These are phyloP conservation scores for Alectoris magna DNA, from an alignment of 2,797 vertebrate genomes.

Conservation along the genomic window DNA sequence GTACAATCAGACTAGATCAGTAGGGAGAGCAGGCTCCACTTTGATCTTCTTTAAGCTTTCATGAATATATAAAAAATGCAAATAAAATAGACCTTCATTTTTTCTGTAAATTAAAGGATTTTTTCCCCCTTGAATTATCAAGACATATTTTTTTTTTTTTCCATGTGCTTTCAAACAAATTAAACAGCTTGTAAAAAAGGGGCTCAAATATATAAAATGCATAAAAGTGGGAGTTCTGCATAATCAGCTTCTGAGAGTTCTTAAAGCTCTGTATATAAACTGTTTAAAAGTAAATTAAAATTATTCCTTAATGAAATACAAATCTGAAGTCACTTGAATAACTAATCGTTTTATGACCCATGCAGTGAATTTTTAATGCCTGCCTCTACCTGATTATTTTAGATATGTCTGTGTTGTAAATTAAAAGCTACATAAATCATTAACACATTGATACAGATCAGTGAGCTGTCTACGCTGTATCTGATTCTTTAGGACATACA, in stretches of 20 bases:
- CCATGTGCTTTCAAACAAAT: constrained; percentile 74
- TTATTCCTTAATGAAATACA: constrained; percentile 86
- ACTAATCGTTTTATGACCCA: constrained; percentile 84
- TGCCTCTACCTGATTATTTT: constrained; percentile 84
- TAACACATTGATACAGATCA: constrained; percentile 83
- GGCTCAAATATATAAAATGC: constrained; percentile 74
- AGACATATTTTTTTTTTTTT: constrained; percentile 71
- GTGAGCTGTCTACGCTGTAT: constrained; percentile 73
- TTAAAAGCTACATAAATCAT: constrained; percentile 84
- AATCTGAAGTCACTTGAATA: constrained; percentile 84
- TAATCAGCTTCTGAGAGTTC: constrained; percentile 79
- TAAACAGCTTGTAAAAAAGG: constrained; percentile 56
- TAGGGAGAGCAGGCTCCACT: constrained; percentile 42
- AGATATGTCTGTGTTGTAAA: constrained; percentile 82
- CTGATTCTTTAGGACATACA: constrained; percentile 74
- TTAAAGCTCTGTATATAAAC: constrained; percentile 83
- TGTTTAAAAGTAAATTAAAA: constrained; percentile 86
- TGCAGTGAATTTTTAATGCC: constrained; percentile 83
- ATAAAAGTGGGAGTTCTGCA: constrained; percentile 76
- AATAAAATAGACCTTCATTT: constrained; percentile 59
- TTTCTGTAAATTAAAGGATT: constrained; percentile 72
- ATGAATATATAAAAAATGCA: constrained; percentile 48
- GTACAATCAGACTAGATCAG: constrained; percentile 38
- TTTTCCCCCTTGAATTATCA: constrained; percentile 22
- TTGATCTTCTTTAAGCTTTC: constrained; percentile 50